Evolutionary conservation across 2,888 invertebrate genomes (phyloP).

Genomic region (Morpho achilles): DNA sequence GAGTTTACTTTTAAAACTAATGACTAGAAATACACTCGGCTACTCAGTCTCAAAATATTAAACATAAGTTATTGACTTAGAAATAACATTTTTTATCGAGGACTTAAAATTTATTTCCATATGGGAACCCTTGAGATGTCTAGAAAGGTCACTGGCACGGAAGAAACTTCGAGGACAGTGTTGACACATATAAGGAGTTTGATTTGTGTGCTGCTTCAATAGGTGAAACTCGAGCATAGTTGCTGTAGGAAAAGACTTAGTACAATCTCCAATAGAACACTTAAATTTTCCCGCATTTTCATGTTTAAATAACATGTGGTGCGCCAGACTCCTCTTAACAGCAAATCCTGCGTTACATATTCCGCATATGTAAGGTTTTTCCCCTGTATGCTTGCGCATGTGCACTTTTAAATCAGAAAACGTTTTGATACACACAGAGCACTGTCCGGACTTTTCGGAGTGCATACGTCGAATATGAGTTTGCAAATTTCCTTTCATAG

Average conservation of each 20-base stretch:
- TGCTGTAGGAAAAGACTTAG: slow-evolving; percentile 59
- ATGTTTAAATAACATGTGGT: slow-evolving; percentile 66
- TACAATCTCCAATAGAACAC: slow-evolving; percentile 63
- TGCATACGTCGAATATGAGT: slow-evolving; percentile 76
- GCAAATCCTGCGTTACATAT: slow-evolving; percentile 56
- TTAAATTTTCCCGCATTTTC: slow-evolving; percentile 61
- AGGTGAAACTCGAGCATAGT: slow-evolving; percentile 69
- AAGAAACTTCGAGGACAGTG: slow-evolving; percentile 67
- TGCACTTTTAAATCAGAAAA: slow-evolving; percentile 77
- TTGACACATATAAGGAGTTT: slow-evolving; percentile 63
- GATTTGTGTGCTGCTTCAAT: slow-evolving; percentile 64
- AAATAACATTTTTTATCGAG: slow-evolving; percentile 21
- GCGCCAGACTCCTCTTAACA: slow-evolving; percentile 54
- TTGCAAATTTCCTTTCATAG: slow-evolving; percentile 76
- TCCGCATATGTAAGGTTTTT: slow-evolving; percentile 63
- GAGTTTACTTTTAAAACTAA: not conserved
- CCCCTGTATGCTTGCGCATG: slow-evolving; percentile 79
- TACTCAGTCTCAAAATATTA: slow-evolving; percentile 16
- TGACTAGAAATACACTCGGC: slow-evolving; percentile 19
- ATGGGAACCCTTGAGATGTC: slow-evolving; percentile 59
- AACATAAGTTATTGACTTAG: slow-evolving; percentile 12
- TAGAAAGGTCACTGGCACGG: slow-evolving; percentile 60
- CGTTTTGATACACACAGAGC: slow-evolving; percentile 71
- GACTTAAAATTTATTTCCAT: slow-evolving; percentile 44
- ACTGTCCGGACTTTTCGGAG: slow-evolving; percentile 76